phyloP scores from a whole-genome alignment of 2,113 vertebrate species.

The Taxidea taxus region DNA sequence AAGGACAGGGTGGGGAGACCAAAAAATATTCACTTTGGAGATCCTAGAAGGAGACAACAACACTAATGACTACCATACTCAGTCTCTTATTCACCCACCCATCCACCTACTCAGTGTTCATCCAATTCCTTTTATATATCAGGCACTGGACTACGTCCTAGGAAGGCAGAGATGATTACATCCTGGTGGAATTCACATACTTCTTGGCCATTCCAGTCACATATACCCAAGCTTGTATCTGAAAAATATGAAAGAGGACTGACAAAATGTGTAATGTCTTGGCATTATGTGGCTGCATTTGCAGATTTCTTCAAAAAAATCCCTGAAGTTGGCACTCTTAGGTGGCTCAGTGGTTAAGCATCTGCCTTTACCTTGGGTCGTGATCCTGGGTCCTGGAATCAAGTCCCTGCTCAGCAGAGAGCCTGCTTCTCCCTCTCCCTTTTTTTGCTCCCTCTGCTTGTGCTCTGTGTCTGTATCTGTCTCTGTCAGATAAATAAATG shows the following conservation, averaged over 20 bases:
- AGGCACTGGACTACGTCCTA: neutral
- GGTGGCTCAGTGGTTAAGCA: neutral
- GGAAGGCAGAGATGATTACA: neutral
- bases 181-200: neutral
- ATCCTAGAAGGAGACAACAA: neutral
- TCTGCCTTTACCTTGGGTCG: neutral
- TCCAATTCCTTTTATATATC: neutral
- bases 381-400: neutral
- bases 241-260: conserved; percentile 13
- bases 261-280: neutral
- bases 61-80: neutral
- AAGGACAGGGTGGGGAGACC: neutral
- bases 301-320: neutral
- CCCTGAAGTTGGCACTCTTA: neutral
- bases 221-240: neutral
- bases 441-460: neutral
- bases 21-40: neutral
- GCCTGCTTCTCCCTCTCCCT: neutral
- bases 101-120: neutral
- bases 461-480: neutral
- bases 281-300: neutral
- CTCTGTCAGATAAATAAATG: neutral
- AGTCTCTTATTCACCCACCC: neutral
- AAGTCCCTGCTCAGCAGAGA: neutral
- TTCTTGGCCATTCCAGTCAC: neutral